These are phyloP conservation scores for Caranx melampygus DNA, from an alignment of 2,113 vertebrate species.

Conservation along the genomic window DNA sequence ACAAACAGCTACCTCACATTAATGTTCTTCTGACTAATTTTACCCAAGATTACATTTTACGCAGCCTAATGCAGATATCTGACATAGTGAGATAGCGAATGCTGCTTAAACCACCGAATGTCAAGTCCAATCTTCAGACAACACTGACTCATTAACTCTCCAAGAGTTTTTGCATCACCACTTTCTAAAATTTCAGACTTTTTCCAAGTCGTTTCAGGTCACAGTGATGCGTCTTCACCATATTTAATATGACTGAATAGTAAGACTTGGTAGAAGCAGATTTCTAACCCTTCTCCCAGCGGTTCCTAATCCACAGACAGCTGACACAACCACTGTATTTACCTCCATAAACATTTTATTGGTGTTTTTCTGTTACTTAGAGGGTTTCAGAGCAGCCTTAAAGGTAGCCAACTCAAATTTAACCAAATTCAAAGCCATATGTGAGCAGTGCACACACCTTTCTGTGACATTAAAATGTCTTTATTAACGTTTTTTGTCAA, in stretches of 20 bases:
- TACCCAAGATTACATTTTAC: neutral
- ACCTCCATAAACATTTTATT: too few species aligned
- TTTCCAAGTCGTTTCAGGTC: neutral
- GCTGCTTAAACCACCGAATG: slow-evolving; percentile 18
- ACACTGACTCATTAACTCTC: too few species aligned
- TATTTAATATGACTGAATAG: neutral
- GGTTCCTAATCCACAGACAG: neutral
- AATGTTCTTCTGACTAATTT: neutral
- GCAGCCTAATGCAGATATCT: neutral
- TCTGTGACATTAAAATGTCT: too few species aligned
- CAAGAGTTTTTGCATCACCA: neutral
- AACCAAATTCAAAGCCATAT: too few species aligned
- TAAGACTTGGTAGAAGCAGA: neutral
- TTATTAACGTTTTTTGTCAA: too few species aligned
- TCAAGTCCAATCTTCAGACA: slow-evolving; percentile 3
- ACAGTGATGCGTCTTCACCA: neutral
- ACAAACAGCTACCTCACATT: neutral
- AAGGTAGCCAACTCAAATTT: too few species aligned
- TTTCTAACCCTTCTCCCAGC: too few species aligned
- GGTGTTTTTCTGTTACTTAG: too few species aligned
- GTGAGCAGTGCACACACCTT: too few species aligned
- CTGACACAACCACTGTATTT: neutral
- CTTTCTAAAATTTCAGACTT: neutral
- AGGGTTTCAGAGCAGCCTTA: too few species aligned
- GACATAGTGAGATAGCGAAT: neutral